Percentiles rank a stretch among this genome's conserved stretches.
These are phyloP conservation scores for Phocoena sinus DNA, from an alignment of 2,113 vertebrate genomes.

Conservation along the genomic window DNA sequence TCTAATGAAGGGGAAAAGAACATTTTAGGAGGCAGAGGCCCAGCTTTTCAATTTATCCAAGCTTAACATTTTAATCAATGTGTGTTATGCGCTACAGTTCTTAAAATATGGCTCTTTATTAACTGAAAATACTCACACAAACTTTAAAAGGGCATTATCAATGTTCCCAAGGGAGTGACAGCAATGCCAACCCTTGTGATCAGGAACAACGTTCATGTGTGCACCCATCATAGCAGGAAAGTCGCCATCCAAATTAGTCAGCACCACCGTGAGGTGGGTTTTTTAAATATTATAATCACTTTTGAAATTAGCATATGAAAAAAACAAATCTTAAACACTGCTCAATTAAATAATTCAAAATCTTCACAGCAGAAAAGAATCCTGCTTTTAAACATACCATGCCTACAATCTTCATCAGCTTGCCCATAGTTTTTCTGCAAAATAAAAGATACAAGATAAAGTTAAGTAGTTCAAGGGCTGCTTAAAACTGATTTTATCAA, in stretches of 20 bases:
- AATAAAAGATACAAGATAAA: slow-evolving; percentile 70
- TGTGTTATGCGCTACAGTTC: not conserved
- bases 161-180: not conserved
- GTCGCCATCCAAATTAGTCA: not conserved
- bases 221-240: not conserved
- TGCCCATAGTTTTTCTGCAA: slow-evolving; percentile 98
- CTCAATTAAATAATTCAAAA: slow-evolving; percentile 24
- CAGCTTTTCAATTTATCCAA: not conserved
- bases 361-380: slow-evolving; percentile 32
- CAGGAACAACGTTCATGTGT: not conserved
- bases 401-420: slow-evolving; percentile 98
- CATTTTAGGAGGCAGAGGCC: not conserved
- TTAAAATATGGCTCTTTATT: not conserved
- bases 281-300: not conserved
- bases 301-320: slow-evolving; percentile 18
- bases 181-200: not conserved
- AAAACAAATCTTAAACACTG: not conserved
- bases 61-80: not conserved
- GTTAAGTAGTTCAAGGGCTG: slow-evolving; percentile 10
- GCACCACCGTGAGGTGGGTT: not conserved
- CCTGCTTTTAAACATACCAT: slow-evolving; percentile 85
- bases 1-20: not conserved
- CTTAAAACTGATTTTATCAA: slow-evolving; percentile 1
- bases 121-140: not conserved
- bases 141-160: not conserved